phyloP scores from a whole-genome alignment of 2,113 vertebrate genomes.

The Pogona vitticeps region DNA sequence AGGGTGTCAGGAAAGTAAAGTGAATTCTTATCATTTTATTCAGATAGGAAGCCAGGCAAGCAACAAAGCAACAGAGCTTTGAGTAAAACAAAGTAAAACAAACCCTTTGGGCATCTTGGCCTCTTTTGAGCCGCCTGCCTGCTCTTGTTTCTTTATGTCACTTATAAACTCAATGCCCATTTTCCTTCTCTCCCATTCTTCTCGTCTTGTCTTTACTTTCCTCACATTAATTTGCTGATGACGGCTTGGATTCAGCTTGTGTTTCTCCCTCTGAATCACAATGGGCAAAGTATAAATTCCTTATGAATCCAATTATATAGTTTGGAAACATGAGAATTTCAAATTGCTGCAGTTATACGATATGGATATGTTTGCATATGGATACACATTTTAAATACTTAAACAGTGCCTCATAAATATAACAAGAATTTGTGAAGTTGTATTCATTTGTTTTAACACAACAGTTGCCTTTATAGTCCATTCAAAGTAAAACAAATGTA shows the following conservation, averaged over 20 bases:
- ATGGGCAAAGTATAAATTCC: conserved; percentile 69
- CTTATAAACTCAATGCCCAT: conserved; percentile 86
- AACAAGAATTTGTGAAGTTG: not conserved
- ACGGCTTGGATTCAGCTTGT: conserved; percentile 82
- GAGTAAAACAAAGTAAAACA: conserved; percentile 69
- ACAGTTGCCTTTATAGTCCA: not conserved
- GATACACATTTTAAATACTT: not conserved
- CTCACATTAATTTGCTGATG: conserved; percentile 80
- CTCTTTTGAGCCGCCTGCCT: conserved; percentile 77
- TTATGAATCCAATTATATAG: conserved; percentile 29
- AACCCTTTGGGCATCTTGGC: conserved; percentile 78
- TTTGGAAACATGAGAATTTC: not conserved
- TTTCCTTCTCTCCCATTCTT: conserved; percentile 85
- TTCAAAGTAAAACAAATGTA: not conserved
- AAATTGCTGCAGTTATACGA: not conserved
- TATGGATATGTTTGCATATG: not conserved
- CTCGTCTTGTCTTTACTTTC: conserved; percentile 82
- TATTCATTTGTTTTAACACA: not conserved
- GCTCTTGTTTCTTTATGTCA: conserved; percentile 75
- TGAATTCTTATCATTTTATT: conserved; percentile 47
- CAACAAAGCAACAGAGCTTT: conserved; percentile 65
- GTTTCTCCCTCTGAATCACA: conserved; percentile 80
- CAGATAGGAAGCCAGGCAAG: conserved; percentile 70
- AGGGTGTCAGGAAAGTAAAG: conserved; percentile 33
- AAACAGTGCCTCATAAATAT: not conserved